Base-by-base conservation (phyloP, 2,113 vertebrate species). In the Tupaia chinensis region DNA sequence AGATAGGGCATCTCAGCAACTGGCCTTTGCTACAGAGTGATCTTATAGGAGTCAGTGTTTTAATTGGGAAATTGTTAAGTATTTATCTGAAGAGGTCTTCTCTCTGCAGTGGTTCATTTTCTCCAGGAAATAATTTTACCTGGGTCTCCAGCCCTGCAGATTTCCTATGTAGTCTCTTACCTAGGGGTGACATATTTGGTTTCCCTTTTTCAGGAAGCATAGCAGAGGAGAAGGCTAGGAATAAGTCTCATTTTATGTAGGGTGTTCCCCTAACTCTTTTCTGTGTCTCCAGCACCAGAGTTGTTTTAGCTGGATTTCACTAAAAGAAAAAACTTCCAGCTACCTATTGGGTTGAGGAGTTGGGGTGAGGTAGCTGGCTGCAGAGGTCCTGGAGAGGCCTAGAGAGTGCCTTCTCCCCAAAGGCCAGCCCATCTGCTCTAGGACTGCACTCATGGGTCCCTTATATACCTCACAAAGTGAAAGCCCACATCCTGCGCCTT, bases 211-310 rank as follows among this genome's bases (percentile, higher is more conserved):
- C 19, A 0, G 4, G 11, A 22, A 65, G 17, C 60, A 53, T 54
- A 34, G 34, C 3, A 25, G 14, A 23, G 6, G 65, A 7, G 58
- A n/a, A 58, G 23, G 16, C 78, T 2, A 22, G 5, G 14, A 13
- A 10, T 16, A 8, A 7, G 53, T 22, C 29, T 34, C 9, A 4
- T 9, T 0, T 25, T 7, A 22, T 0, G 0, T 3, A 2, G 0
- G 22, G 60, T 1, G 0, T 13, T 19, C 34, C 29, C 68, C 23
- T 7, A 3, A 15, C 13, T 66, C 63, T 56, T 53, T 53, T 12
- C 81, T 54, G 20, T n/a, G 74, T 65, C 17, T 22, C 8, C 23
- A 76, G 69, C 34, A 19, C 74, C 27, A 22, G 14, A 56, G 70
- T 16, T n/a, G 56, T 58, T 29, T 54, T 58, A 54, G 19, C 23